A percentile compares a stretch with the other conserved stretches of the same genome.
These are phyloP conservation scores for Furcifer pardalis DNA, from an alignment of 2,797 vertebrate genomes.

Conservation along the genomic window DNA sequence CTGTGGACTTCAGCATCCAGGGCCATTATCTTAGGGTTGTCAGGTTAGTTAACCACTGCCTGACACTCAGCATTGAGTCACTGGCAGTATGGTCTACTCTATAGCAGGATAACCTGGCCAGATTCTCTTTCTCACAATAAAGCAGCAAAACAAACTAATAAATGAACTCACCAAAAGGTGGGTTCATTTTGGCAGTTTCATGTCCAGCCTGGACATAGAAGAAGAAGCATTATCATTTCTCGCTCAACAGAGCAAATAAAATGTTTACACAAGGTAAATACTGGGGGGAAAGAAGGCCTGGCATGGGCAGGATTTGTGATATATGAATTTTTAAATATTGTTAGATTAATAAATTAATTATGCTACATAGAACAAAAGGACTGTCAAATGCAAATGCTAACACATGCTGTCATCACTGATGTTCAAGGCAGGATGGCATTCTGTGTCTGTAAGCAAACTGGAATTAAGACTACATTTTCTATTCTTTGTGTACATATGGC, in stretches of 20 bases:
- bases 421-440: conserved; percentile 29
- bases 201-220: too few relatives aligned
- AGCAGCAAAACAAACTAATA: too few relatives aligned
- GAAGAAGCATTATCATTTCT: not conserved
- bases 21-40: too few relatives aligned
- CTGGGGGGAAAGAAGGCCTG: not conserved
- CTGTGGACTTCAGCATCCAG: too few relatives aligned
- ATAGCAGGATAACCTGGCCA: too few relatives aligned
- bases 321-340: not conserved
- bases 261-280: conserved; percentile 7
- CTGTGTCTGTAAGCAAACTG: conserved; percentile 20
- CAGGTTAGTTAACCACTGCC: too few relatives aligned
- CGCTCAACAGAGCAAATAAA: conserved; percentile 9
- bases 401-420: conserved; percentile 26
- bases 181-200: too few relatives aligned
- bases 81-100: too few relatives aligned
- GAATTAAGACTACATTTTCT: conserved; percentile 40
- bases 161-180: too few relatives aligned
- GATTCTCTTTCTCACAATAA: too few relatives aligned
- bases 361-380: conserved; percentile 32
- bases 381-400: conserved; percentile 32
- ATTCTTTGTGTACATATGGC: conserved; percentile 49
- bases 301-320: not conserved
- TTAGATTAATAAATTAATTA: conserved; percentile 28
- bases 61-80: too few relatives aligned